These are phyloP conservation scores for Pogona vitticeps DNA, from an alignment of 2,113 vertebrate species.

Conservation along the genomic window DNA sequence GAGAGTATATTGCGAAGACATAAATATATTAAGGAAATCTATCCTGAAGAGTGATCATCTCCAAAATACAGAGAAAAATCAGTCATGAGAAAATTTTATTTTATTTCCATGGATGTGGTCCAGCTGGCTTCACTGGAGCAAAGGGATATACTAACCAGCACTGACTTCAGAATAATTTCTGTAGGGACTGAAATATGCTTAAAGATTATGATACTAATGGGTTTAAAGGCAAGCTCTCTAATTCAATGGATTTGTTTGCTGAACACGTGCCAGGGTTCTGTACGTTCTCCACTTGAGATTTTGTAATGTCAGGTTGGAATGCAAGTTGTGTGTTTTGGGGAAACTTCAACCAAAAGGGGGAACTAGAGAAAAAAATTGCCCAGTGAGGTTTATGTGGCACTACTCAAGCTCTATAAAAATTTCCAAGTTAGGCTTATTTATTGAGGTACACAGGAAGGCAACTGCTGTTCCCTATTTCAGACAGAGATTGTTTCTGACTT, in stretches of 20 bases:
- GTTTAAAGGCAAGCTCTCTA: background rate
- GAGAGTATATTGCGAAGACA: background rate
- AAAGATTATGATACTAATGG: background rate
- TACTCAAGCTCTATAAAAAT: background rate
- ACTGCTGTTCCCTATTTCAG: background rate
- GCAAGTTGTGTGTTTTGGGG: background rate
- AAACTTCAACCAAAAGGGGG: background rate
- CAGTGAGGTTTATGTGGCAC: background rate
- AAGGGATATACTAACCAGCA: background rate
- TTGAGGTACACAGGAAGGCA: background rate
- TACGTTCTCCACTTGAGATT: background rate
- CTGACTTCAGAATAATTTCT: background rate
- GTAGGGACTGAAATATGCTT: background rate
- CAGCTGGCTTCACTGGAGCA: background rate
- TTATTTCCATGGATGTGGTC: background rate
- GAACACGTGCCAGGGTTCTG: background rate
- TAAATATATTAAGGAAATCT: background rate
- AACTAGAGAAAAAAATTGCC: background rate
- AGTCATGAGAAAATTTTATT: background rate
- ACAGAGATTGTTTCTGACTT: background rate
- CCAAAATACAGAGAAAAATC: background rate
- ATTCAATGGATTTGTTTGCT: background rate
- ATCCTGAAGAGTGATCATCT: background rate
- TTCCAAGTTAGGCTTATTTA: background rate
- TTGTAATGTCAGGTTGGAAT: background rate